A percentile compares a stretch with the other conserved stretches of the same genome.
These are phyloP conservation scores for Pseudachorutes palmiensis DNA, from an alignment of 1,140 invertebrate species.

Conservation along the genomic window DNA sequence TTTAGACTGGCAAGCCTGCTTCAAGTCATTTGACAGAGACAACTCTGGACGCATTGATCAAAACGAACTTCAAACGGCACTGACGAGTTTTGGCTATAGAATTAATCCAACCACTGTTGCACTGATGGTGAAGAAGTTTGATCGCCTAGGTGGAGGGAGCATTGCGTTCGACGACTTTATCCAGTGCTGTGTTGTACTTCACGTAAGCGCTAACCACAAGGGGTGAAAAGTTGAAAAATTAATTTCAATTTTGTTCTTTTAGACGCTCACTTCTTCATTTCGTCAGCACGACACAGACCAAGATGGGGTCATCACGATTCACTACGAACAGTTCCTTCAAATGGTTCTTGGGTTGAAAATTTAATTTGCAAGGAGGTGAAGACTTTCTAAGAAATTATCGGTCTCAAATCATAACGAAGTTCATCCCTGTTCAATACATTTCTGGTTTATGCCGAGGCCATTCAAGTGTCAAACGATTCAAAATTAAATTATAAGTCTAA, in stretches of 20 bases:
- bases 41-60: constrained; percentile 78
- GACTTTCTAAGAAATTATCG: no score
- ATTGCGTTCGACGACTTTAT: constrained; percentile 99
- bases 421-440: no score
- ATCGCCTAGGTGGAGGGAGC: constrained; percentile 76
- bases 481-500: no score
- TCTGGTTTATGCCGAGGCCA: no score
- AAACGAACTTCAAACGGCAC: constrained; percentile 76
- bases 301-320: constrained; percentile 90
- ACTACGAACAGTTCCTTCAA: constrained; percentile 92
- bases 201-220: constrained; percentile 47
- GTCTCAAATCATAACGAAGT: no score
- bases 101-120: constrained; percentile 75
- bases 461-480: no score
- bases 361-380: no score
- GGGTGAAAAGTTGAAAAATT: not conserved
- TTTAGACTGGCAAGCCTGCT: constrained; percentile 79
- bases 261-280: constrained; percentile 86
- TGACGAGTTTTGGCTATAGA: constrained; percentile 86
- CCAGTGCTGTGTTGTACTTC: constrained; percentile 84
- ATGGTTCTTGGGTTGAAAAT: constrained; percentile 91
- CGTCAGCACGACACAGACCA: constrained; percentile 81
- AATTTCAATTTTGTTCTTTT: constrained; percentile 44
- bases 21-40: constrained; percentile 72
- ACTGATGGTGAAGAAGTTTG: constrained; percentile 84